Base-by-base conservation (phyloP, 2,888 invertebrate species). In the Steinernema scapterisci region DNA sequence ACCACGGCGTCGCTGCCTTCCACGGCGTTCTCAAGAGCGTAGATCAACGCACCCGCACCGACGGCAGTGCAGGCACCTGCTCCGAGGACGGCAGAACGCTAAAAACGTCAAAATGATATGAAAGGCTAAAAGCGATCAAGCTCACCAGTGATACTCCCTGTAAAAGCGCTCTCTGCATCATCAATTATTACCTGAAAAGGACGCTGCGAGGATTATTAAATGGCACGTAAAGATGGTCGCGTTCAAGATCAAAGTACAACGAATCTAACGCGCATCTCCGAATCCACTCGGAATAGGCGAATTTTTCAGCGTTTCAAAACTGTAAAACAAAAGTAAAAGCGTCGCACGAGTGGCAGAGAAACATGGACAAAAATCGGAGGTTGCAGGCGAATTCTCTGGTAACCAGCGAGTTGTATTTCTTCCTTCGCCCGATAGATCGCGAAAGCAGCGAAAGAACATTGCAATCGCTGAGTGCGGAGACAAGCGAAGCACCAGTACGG, bases 21-120 rank as follows among this genome's bases (percentile, higher is more conserved):
- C n/a, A 86, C 83, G 45, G 83, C 80, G 73, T 87, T 86, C 79
- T 86, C 86, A 43, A 86, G 79, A 43, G 86, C 85, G 77, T 87
- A 86, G 21, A 86, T 78, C 70, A 86, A 73, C 38, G 79, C 82
- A 48, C 83, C 80, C 25, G 82, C 81, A 43, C 83, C 83, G 63
- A 80, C 78, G 38, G 45, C 63, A 27, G 75, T 78, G 72, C 81
- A 83, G 31, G 83, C 80, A 27, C 84, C 84, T 46, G 81, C 84
- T 48, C 83, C 82, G 25, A 81, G 73, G 45, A 83, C 83, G 31
- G 79, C 38, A 52, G 76, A 73, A 13, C 74, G 72, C 74, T 79
- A 70, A 77, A 79, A 71, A 43, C 6, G 54, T 7, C 13, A 2
- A 13, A 31, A 1, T 16, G n/a, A 1, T 31, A 1, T 3, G 27